Percentiles rank a stretch among this genome's conserved stretches.
These are phyloP conservation scores for Epinotia nisella DNA, from an alignment of 2,888 invertebrate genomes.

Conservation along the genomic window DNA sequence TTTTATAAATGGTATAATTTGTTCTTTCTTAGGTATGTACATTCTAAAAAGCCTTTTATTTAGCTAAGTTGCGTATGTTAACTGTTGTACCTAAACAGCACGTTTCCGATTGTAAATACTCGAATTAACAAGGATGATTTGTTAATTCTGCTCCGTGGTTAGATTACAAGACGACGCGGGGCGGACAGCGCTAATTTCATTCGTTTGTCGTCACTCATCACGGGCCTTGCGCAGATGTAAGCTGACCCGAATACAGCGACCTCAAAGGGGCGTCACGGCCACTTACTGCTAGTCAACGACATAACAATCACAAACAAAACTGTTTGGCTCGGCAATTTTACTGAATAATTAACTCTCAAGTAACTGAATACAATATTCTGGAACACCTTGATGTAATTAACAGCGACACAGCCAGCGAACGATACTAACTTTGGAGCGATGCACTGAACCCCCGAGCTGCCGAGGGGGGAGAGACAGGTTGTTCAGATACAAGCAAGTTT, in stretches of 20 bases:
- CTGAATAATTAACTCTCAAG: not conserved
- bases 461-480: constrained; percentile 54
- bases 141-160: constrained; percentile 5
- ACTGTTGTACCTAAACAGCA: no score
- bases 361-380: constrained; percentile 32
- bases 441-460: constrained; percentile 48
- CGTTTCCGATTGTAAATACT: constrained; percentile 2
- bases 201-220: constrained; percentile 50
- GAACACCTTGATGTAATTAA: constrained; percentile 51
- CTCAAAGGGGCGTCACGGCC: constrained; percentile 56
- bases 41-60: no score
- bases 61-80: no score
- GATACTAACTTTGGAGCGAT: constrained; percentile 56
- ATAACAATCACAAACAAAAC: constrained; percentile 7
- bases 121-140: constrained; percentile 8
- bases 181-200: constrained; percentile 47
- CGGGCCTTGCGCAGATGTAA: constrained; percentile 52
- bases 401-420: constrained; percentile 49
- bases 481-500: constrained; percentile 69
- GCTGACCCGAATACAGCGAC: constrained; percentile 60
- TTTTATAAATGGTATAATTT: no score
- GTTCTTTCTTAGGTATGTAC: no score
- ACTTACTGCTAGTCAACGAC: constrained; percentile 48
- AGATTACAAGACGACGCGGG: constrained; percentile 26
- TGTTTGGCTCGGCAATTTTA: constrained; percentile 1